Conservation (phyloP, 2,113 vertebrate species). For the Gorsachius goisagi region DNA sequence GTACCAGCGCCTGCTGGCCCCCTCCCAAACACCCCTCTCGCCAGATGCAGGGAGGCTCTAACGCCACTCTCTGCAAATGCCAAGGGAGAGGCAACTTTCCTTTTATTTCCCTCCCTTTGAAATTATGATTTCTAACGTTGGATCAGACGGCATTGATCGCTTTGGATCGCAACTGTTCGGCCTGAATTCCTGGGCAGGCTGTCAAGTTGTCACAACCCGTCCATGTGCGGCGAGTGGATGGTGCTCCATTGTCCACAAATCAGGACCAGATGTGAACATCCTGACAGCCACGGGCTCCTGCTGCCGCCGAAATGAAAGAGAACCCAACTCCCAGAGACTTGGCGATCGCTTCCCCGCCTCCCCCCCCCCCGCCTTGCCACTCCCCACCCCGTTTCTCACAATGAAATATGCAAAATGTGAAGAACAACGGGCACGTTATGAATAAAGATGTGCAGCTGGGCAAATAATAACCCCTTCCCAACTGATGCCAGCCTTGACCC, state of each 20-base stretch:
- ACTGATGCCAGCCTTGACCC: slow-evolving; percentile 33
- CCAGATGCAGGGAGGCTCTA: neutral
- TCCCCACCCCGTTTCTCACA: neutral
- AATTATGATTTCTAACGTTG: neutral
- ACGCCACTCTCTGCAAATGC: neutral
- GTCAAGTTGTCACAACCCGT: slow-evolving; percentile 57
- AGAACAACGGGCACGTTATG: slow-evolving; percentile 5
- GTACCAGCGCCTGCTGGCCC: neutral
- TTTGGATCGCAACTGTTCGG: neutral
- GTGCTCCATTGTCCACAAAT: slow-evolving; percentile 67
- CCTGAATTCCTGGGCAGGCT: slow-evolving; percentile 64
- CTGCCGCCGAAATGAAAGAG: neutral
- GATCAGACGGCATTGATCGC: slow-evolving; percentile 5
- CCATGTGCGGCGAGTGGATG: slow-evolving; percentile 27
- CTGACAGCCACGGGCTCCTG: slow-evolving; percentile 12
- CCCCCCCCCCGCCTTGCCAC: too few species aligned
- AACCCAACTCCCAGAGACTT: neutral
- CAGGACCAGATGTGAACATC: slow-evolving; percentile 57
- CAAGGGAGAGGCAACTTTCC: neutral
- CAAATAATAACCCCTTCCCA: slow-evolving; percentile 15
- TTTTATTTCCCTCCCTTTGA: neutral
- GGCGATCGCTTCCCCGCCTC: neutral
- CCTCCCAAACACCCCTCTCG: neutral
- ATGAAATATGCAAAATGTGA: slow-evolving; percentile 43
- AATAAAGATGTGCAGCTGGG: slow-evolving; percentile 62